Evolutionary conservation across 2,113 vertebrate species (phyloP), one percentile per base, ranked within the genome.

Genomic region (Barnardius zonarius): DNA sequence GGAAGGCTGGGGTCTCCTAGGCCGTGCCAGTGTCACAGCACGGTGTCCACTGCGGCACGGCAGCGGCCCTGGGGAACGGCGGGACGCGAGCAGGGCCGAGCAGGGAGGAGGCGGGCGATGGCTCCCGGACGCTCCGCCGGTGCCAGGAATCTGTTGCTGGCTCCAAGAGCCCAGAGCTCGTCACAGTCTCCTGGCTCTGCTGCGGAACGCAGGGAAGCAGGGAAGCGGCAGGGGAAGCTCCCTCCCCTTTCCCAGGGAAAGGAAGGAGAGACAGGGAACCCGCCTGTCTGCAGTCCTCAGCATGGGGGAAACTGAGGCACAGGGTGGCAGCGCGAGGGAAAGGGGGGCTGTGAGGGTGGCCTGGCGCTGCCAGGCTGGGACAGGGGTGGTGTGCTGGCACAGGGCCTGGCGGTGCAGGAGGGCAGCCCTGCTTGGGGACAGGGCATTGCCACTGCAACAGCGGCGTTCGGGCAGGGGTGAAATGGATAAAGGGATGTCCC

Each of bases 131-230:
- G n/a, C 73, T 74, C 77, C 6, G 13, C 54, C 1, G 17, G 66
- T 96, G 95, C 95, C 96, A 96, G 95, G 95, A 97, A 96, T 96
- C 82, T 63, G 4, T 35, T 3, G 87, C 95, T 96, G 93, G 95
- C 96, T 95, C 78, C 5, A 57, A 4, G 39, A 92, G 69, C 90
- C 95, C 95, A 82, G 92, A 93, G 78, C 85, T 96, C 93, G 90
- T 96, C 96, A 96, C 96, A 91, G 90, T 91, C 96, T 96, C 95
- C 93, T 95, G 95, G 95, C 93, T 95, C 20, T 4, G 66, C 69
- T 13, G 48, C 13, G 9, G 92, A 70, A 93, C 9, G 9, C 2
- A 3, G 78, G 82, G 82, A 96, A 93, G 82, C 13, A 6, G 52
- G 85, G 82, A 95, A 93, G 85, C 10, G 7, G 52, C 15, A 15